Evolutionary conservation across 2,113 vertebrate genomes (phyloP), one percentile per base, ranked within the genome.

Genomic region (Sakesphorus luctuosus): DNA sequence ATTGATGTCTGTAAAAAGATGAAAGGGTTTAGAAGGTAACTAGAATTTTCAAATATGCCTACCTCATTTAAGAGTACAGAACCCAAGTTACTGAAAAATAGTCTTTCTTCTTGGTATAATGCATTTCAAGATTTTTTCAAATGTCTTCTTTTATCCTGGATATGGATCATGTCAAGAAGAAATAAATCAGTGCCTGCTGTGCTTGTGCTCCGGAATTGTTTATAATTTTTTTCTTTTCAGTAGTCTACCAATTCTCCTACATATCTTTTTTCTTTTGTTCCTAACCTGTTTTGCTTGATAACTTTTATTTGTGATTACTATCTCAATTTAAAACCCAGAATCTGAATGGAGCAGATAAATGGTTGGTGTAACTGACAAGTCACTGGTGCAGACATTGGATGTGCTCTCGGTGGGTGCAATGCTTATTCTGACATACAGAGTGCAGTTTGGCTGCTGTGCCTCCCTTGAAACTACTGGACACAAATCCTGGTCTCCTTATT

Each of bases 341-440:
- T 84, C 19, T 0, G 3, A 88, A n/a, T 52, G 67, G 29, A 63
- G 19, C 20, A 73, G n/a, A n/a, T n/a, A n/a, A 91, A 68, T 58
- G 13, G 11, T 38, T 87, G 44, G 3, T 82, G 21, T 72, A 78
- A 62, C 49, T 35, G 40, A 73, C 18, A 73, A 29, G 59, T 53
- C 33, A 40, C 20, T 17, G 33, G 33, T 76, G 43, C 43, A 77
- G 62, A 20, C 12, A 28, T 18, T 91, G 50, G 49, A 20, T 59
- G 50, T 0, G 0, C 29, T 62, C 23, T 89, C 53, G 35, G 36
- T 58, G 11, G 0, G 1, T 47, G 46, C 53, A 87, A 91, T 87
- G 67, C 79, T 85, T 62, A 35, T 66, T 62, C 46, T 73, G 66
- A 89, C 23, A 59, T 8, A 46, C 19, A 88, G 43, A 90, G 79